Base-by-base conservation (phyloP, 2,888 invertebrate species). In the Nemotelus pantherinus region DNA sequence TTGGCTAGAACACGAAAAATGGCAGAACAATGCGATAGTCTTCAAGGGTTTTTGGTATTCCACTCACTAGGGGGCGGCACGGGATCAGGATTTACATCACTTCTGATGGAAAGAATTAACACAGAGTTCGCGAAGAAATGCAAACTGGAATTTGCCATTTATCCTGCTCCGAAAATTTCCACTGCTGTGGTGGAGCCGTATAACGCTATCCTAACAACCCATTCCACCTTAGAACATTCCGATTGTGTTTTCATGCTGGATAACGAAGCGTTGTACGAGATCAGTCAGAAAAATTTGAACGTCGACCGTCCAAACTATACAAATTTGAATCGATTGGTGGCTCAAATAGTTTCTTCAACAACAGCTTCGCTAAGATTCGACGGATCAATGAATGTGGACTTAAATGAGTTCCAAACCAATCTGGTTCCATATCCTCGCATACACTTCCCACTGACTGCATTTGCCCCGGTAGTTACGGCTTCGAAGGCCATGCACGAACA, bases 171-270 rank as follows among this genome's bases (percentile, higher is more conserved):
- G 68, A 94, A 93, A 94, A 80, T 96, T 44, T 95, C 95, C 50
- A 96, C 97, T 0, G 95, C 97, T 0, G 96, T 97, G 9, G 97
- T 97, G 60, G 97, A 97, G 85, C 97, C 97, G 0, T 98, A 97
- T 88, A 97, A 97, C 86, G 94, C 97, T 0, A 92, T 96, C 76
- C 86, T 97, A 78, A 95, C 96, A 64, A 97, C 97, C 0, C 97
- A 97, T 87, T 94, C 95, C 41, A 96, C 96, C 45, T 90, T 97
- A 87, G 86, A 90, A 80, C 94, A 94, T 85, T 94, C 95, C 0
- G 96, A 97, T 87, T 97, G 97, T 85, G 94, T 95, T 2, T 97
- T 97, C 85, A 95, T 96, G 93, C 95, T 96, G 41, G 97, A 97
- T 89, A 97, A 97, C 83, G 96, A 97, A 85, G 97, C 97, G n/a